phyloP scores from a whole-genome alignment of 2,888 invertebrate species.

The Cinara cedri region DNA sequence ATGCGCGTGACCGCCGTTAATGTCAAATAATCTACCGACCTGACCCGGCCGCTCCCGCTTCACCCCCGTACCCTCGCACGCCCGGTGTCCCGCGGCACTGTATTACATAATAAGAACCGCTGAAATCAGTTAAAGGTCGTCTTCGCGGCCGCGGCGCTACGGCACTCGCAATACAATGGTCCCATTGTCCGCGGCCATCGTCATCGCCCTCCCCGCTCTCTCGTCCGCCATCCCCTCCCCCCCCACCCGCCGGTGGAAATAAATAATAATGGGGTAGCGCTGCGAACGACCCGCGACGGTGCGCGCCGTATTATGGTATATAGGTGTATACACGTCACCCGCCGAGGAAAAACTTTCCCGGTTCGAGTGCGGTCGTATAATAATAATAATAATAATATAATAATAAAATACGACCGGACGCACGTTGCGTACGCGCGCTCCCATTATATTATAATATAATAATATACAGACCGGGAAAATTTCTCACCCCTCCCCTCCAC shows the following conservation, averaged over 20 bases:
- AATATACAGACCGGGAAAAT: neutral
- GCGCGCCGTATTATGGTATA: neutral
- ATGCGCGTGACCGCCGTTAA: constrained; percentile 1
- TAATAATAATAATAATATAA: too few species aligned
- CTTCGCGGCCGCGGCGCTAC: neutral
- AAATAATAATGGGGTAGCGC: constrained; percentile 28
- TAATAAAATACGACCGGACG: neutral
- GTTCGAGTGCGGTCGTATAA: neutral
- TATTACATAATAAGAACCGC: constrained; percentile 20
- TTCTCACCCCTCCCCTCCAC: neutral
- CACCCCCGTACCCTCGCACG: neutral
- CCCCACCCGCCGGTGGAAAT: constrained; percentile 14
- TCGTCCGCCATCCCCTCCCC: too few species aligned
- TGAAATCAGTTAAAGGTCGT: constrained; percentile 35
- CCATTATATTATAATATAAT: neutral
- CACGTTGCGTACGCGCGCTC: neutral
- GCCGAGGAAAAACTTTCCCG: neutral
- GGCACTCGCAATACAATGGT: too few species aligned
- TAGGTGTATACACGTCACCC: neutral
- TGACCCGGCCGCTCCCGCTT: neutral
- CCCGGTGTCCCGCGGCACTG: neutral
- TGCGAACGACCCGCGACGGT: too few species aligned
- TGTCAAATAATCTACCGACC: constrained; percentile 33
- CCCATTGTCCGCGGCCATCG: constrained; percentile 9
- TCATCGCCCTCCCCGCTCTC: too few species aligned